These are phyloP conservation scores for Temnothorax ravouxi DNA, from an alignment of 2,888 invertebrate species.

Conservation along the genomic window DNA sequence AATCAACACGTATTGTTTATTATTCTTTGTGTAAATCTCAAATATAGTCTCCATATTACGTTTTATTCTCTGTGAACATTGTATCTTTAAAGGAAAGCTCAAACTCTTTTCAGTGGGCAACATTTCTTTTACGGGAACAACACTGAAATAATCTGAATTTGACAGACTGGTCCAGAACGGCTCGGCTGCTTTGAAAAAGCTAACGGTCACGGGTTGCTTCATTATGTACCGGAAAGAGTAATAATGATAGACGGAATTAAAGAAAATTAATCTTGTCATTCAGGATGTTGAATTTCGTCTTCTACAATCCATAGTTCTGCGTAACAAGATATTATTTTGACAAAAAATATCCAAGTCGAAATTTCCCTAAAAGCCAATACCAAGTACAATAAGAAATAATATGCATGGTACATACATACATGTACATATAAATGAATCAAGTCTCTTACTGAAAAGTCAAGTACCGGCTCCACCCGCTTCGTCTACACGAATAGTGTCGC, in stretches of 20 bases:
- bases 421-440: neutral
- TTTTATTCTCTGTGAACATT: conserved; percentile 75
- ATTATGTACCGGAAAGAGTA: conserved; percentile 74
- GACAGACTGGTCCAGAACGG: conserved; percentile 78
- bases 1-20: conserved; percentile 73
- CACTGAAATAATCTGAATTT: conserved; percentile 73
- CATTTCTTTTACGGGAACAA: conserved; percentile 80
- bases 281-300: conserved; percentile 4
- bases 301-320: conserved; percentile 58
- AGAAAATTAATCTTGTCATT: conserved; percentile 68
- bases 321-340: conserved; percentile 1
- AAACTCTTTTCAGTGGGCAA: conserved; percentile 75
- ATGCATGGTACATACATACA: too few species aligned
- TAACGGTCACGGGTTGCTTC: conserved; percentile 77
- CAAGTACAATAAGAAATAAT: neutral
- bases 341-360: too few species aligned
- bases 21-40: conserved; percentile 79
- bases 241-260: conserved; percentile 72
- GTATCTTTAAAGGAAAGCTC: conserved; percentile 76
- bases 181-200: conserved; percentile 75
- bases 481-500: conserved; percentile 79
- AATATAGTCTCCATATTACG: conserved; percentile 74
- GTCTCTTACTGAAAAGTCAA: conserved; percentile 77
- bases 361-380: too few species aligned
- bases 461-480: conserved; percentile 80